A percentile compares a stretch with the other conserved stretches of the same genome.
phyloP scores from a whole-genome alignment of 1,140 invertebrate genomes.

The Plodia interpunctella region DNA sequence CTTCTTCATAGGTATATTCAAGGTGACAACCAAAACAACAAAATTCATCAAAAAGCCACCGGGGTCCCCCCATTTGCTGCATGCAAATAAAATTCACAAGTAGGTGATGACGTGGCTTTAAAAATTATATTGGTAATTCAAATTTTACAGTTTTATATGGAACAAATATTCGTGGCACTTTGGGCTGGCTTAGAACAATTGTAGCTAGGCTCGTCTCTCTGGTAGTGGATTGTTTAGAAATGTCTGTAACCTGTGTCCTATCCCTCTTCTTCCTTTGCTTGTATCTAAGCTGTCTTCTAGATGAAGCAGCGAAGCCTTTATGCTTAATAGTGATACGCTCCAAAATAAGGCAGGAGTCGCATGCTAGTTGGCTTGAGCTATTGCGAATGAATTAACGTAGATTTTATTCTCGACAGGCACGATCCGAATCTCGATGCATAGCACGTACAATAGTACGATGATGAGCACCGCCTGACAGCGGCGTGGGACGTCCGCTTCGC shows the following conservation, averaged over 20 bases:
- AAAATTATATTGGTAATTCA: conserved; percentile 38
- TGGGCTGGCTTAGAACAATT: conserved; percentile 38
- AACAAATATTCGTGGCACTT: conserved; percentile 25
- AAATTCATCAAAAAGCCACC: conserved; percentile 67
- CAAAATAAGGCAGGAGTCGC: conserved; percentile 14
- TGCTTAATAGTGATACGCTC: conserved; percentile 14
- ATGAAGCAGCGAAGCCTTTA: neutral
- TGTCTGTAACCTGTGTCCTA: conserved; percentile 10
- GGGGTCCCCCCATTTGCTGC: conserved; percentile 68
- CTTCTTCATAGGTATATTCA: conserved; percentile 71
- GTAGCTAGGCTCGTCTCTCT: conserved; percentile 45
- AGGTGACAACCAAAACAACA: conserved; percentile 61
- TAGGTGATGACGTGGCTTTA: conserved; percentile 48
- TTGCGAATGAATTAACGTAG: neutral
- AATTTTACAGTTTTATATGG: conserved; percentile 21
- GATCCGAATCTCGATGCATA: conserved; percentile 67
- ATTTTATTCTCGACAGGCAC: conserved; percentile 45
- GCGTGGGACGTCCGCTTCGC: conserved; percentile 36
- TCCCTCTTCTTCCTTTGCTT: conserved; percentile 20
- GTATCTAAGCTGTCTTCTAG: conserved; percentile 12
- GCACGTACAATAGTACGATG: conserved; percentile 68
- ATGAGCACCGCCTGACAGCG: conserved; percentile 59
- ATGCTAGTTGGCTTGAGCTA: neutral
- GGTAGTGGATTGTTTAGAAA: conserved; percentile 20
- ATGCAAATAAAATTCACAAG: conserved; percentile 71